Base-by-base conservation (phyloP, 1,140 invertebrate species). In the Danaus plexippus region DNA sequence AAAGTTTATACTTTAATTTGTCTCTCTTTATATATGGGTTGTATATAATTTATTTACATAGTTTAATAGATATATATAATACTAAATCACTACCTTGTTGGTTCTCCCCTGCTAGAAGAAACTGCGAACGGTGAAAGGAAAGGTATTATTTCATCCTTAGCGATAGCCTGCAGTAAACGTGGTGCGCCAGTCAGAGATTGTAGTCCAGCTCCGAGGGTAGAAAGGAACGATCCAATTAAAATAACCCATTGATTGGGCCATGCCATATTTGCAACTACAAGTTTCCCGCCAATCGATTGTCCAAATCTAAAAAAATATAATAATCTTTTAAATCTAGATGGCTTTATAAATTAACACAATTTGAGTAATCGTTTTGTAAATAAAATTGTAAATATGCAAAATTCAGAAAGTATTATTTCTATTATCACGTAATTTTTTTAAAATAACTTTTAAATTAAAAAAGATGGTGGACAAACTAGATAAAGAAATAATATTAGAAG, bases 171-270 rank as follows among this genome's bases (percentile, higher is more conserved):
- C 2, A 96, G 88, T 18, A 96, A 83, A 47, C 95, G 89, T 5
- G 94, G 95, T 1, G 95, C 94, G 71, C 98, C 98, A 43, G 98
- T 99, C 43, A 99, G 90, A 59, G 96, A 98, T 84, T 99, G 98
- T n/a, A 99, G 89, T 9, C 98, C 98, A 67, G 98, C 98, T 22
- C 98, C 98, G 13, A 99, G 90, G 0, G 98, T 99, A 0, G 98
- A 99, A 2, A 99, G 88, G 80, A 99, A 97, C 0, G 97, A 98
- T 12, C 98, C 98, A 73, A 99, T 94, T 57, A 99, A 86, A 67
- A 99, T 98, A 1, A 99, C 97, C 96, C 96, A 97, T 70, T 97
- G 93, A 82, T 97, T 97, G 1, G 98, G 98, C 97, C 98, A 99
- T 0, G 98, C 97, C 68, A 99, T 95, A 71, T 98, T 96, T 0